These are phyloP conservation scores for Macquaria ambigua DNA, from an alignment of 2,113 vertebrate genomes.

Conservation along the genomic window DNA sequence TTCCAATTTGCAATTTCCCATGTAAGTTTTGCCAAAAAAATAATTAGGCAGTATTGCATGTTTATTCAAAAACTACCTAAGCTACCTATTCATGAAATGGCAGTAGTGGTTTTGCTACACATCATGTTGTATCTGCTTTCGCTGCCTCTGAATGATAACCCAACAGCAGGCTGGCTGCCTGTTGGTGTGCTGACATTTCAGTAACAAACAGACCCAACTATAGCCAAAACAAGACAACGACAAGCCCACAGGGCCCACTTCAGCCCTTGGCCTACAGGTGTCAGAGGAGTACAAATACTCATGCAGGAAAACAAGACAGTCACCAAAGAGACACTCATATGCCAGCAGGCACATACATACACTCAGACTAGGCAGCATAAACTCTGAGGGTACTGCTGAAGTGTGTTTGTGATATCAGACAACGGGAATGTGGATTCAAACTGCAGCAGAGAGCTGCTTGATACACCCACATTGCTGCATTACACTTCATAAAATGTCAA, in stretches of 20 bases:
- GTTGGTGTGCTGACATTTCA: conserved; percentile 13
- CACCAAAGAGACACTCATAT: background rate
- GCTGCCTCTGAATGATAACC: background rate
- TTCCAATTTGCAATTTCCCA: background rate
- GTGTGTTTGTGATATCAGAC: conserved; percentile 20
- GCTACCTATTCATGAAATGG: background rate
- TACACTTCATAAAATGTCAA: conserved; percentile 30
- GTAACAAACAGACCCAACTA: background rate
- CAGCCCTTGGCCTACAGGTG: background rate
- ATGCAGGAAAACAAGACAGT: background rate
- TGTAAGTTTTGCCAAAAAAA: too few species aligned
- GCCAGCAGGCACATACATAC: background rate
- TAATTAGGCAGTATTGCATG: background rate
- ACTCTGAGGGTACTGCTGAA: conserved; percentile 21
- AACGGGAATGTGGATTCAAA: conserved; percentile 8
- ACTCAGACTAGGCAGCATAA: background rate
- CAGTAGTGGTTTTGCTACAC: background rate
- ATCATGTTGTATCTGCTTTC: background rate
- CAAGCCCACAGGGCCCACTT: conserved; percentile 16
- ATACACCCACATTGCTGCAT: conserved; percentile 36
- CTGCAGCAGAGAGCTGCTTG: conserved; percentile 30
- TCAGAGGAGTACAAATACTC: conserved; percentile 11
- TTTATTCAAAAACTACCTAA: background rate
- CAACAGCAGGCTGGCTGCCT: background rate
- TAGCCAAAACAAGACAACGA: conserved; percentile 17